Evolutionary conservation across 2,797 vertebrate species (phyloP).

Genomic region (Falco peregrinus): DNA sequence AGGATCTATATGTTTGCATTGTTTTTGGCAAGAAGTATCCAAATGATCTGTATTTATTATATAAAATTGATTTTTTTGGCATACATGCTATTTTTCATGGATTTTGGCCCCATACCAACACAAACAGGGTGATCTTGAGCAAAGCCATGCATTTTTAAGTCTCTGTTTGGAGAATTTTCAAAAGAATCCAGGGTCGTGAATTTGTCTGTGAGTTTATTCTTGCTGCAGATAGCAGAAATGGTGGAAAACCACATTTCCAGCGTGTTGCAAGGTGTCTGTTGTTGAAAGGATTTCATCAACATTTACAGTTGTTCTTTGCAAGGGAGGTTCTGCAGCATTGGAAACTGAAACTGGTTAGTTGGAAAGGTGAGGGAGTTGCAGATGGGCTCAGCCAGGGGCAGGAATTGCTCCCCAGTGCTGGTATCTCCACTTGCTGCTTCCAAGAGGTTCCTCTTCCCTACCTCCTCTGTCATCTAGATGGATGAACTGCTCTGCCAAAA

Average conservation of each 20-base stretch:
- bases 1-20: slow-evolving; percentile 70
- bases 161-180: slow-evolving; percentile 53
- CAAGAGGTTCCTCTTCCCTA: neutral
- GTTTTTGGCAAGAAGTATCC: slow-evolving; percentile 66
- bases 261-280: neutral
- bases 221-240: neutral
- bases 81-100: slow-evolving; percentile 56
- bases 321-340: neutral
- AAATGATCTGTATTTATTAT: slow-evolving; percentile 65
- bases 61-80: slow-evolving; percentile 70
- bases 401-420: fast-evolving
- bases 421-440: neutral
- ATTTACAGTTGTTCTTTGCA: neutral
- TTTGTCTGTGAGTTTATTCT: slow-evolving; percentile 35
- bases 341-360: neutral
- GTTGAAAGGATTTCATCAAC: neutral
- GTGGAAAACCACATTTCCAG: slow-evolving; percentile 11
- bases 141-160: slow-evolving; percentile 57
- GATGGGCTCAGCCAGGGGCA: neutral
- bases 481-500: neutral
- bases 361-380: neutral
- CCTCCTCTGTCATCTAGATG: neutral
- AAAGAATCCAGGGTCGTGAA: neutral
- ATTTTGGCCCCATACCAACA: slow-evolving; percentile 59
- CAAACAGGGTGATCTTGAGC: slow-evolving; percentile 66